Conservation (phyloP, 2,797 vertebrate species). For the Sebastes hopkinsi region DNA sequence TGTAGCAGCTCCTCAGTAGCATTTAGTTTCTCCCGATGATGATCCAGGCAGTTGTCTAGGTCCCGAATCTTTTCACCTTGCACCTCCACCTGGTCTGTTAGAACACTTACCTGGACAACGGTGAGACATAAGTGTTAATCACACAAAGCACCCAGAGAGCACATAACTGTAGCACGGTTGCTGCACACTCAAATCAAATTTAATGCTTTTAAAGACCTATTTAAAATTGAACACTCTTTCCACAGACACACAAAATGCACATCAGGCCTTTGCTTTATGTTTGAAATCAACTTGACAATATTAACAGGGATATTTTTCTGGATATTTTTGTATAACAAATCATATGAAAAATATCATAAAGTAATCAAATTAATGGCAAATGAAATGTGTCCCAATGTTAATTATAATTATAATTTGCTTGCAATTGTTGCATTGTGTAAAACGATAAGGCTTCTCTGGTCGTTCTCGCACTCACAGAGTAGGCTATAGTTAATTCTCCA, state of each 20-base stretch:
- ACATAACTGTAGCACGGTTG: neutral
- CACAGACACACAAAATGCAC: neutral
- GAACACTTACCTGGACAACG: slow-evolving; percentile 89
- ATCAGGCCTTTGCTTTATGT: neutral
- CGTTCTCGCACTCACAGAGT: too few species aligned
- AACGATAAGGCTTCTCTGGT: too few species aligned
- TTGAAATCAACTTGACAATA: too few species aligned
- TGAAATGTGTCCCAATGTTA: too few species aligned
- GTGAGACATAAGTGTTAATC: neutral
- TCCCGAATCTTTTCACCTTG: slow-evolving; percentile 98
- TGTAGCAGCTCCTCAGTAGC: slow-evolving; percentile 95
- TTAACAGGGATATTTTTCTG: too few species aligned
- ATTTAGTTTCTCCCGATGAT: slow-evolving; percentile 92
- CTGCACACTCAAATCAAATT: neutral
- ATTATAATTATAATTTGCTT: too few species aligned
- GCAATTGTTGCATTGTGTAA: too few species aligned
- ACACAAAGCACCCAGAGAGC: neutral
- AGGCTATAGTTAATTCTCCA: too few species aligned
- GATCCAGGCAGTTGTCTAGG: slow-evolving; percentile 93
- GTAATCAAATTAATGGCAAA: too few species aligned
- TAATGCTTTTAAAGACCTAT: neutral
- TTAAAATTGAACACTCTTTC: neutral
- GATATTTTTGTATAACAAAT: too few species aligned
- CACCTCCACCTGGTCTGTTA: slow-evolving; percentile 98
- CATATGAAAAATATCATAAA: too few species aligned